These are phyloP conservation scores for Apteryx mantelli DNA, from an alignment of 2,113 vertebrate genomes.

Conservation along the genomic window DNA sequence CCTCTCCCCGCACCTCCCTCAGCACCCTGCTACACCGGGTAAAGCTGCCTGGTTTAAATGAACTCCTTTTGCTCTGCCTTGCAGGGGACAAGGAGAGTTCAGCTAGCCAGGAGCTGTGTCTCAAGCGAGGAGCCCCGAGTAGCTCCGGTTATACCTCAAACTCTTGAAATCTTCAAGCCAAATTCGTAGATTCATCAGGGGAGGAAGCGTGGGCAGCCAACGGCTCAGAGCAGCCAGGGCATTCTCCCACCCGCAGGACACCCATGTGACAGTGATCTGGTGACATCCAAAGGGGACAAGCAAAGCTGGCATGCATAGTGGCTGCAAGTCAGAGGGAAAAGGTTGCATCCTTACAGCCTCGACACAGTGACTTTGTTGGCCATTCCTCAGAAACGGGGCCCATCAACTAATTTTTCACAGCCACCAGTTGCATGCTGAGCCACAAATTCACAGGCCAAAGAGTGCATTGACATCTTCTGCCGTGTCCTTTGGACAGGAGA, in stretches of 20 bases:
- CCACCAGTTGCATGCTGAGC: background rate
- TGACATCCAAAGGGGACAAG: background rate
- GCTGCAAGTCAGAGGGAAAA: background rate
- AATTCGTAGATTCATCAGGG: background rate
- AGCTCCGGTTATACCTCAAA: constrained; percentile 20
- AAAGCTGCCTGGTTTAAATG: background rate
- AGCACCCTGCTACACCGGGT: fast-evolving
- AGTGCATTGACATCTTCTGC: background rate
- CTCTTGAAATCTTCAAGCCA: background rate
- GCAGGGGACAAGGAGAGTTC: background rate
- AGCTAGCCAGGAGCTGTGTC: background rate
- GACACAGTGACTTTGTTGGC: background rate
- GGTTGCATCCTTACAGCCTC: background rate
- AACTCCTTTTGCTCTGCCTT: background rate
- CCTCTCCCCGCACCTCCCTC: background rate
- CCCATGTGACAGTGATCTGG: background rate
- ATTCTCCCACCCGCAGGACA: background rate
- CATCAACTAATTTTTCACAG: background rate
- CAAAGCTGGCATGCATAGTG: background rate
- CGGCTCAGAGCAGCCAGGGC: background rate
- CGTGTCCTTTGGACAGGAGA: fast-evolving
- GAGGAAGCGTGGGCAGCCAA: constrained; percentile 4
- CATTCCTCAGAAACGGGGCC: background rate
- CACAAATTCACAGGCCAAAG: background rate
- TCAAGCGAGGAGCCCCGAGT: background rate